Conservation (phyloP, 2,888 invertebrate species). For the Mythimna impura region DNA sequence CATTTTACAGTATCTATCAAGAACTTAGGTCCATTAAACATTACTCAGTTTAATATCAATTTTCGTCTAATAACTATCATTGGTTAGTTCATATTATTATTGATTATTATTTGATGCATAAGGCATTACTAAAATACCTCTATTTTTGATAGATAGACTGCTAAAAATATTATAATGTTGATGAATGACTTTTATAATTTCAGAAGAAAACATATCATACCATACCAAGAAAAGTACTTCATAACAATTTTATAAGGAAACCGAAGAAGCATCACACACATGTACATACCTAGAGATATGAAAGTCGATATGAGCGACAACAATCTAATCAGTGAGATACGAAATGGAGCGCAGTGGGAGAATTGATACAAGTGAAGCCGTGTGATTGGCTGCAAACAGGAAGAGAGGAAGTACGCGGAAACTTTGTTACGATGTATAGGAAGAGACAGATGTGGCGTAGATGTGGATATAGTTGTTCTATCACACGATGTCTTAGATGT, state of each 20-base stretch:
- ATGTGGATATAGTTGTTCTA: no score
- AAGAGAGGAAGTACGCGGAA: not conserved
- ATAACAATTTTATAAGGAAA: constrained; percentile 21
- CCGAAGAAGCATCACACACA: constrained; percentile 12
- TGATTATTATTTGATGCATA: no score
- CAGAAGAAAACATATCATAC: not conserved
- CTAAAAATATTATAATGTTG: no score
- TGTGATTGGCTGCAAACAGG: constrained; percentile 39
- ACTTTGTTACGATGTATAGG: constrained; percentile 12
- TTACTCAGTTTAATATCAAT: no score
- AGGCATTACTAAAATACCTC: no score
- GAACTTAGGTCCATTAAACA: no score
- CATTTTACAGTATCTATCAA: not conserved
- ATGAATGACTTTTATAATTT: not conserved
- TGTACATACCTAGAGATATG: constrained; percentile 11
- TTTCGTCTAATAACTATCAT: no score
- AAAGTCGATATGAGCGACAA: constrained; percentile 38
- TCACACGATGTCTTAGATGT: no score
- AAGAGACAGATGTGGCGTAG: not conserved
- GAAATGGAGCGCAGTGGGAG: constrained; percentile 19
- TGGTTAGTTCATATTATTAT: no score
- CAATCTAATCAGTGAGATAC: constrained; percentile 49
- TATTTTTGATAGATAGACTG: no score
- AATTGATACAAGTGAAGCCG: constrained; percentile 13
- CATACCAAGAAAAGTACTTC: not conserved